Base-by-base conservation (phyloP, 2,113 vertebrate species). In the Rana temporaria region DNA sequence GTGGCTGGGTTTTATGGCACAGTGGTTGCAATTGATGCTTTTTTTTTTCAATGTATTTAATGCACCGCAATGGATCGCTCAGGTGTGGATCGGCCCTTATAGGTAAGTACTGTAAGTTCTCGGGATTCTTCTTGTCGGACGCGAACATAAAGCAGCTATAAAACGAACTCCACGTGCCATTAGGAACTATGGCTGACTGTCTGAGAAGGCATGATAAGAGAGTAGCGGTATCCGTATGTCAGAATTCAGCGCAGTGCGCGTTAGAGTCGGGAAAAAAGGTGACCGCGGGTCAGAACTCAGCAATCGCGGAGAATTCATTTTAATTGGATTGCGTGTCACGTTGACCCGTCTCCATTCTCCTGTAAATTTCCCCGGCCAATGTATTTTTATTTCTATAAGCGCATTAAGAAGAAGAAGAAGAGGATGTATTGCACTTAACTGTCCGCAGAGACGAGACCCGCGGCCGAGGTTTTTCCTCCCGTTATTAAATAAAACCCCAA, bases 261-360 rank as follows among this genome's bases (percentile, higher is more conserved):
- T 52, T 20, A 48, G 59, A 48, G 42, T 11, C 60, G 18, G 18
- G 34, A 22, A 11, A 14, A 30, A 63, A 77, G 74, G 38, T 77
- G 59, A 53, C 16, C 7, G 20, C 14, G 55, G 60, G 60, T 78
- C 75, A 66, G 15, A 24, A 20, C 53, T 38, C 55, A n/a, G 22
- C 62, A 17, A 66, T 32, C 20, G 12, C 75, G 38, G 9, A 26
- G 16, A 66, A 42, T 78, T 66, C n/a, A 59, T 68, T 79, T 79
- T 79, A 79, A 79, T 79, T 79, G 77, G 77, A 79, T 79, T 67
- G 63, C 8, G 53, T 18, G 24, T 79, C 63, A 16, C 5, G 26
- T 32, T 68, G 77, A 79, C 63, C 77, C 19, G 53, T 79, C 77
- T 78, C 63, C 62, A 68, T 57, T 67, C 32, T 53, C 67, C 9